phyloP scores from a whole-genome alignment of 2,888 invertebrate species.

The Eupithecia exiguata region DNA sequence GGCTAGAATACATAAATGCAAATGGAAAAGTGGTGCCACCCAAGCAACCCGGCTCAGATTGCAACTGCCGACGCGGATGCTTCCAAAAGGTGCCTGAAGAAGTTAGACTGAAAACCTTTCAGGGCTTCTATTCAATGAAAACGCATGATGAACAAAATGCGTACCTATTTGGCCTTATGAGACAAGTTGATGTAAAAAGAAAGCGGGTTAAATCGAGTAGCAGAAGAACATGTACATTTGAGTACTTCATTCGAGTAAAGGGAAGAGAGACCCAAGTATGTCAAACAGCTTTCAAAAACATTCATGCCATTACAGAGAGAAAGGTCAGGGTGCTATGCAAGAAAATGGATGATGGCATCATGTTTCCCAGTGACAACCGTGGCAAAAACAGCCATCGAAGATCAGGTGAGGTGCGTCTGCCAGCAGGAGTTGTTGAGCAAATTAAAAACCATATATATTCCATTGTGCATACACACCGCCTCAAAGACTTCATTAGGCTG shows the following conservation, averaged over 20 bases:
- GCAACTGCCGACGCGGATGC: conserved; percentile 81
- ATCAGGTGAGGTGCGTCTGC: conserved; percentile 79
- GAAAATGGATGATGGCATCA: conserved; percentile 84
- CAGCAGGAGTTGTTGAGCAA: conserved; percentile 77
- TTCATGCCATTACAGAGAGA: conserved; percentile 83
- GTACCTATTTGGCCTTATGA: conserved; percentile 83
- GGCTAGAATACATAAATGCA: conserved; percentile 82
- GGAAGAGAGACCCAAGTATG: conserved; percentile 84
- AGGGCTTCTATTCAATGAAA: conserved; percentile 83
- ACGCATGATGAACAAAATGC: conserved; percentile 85
- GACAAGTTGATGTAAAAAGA: conserved; percentile 83
- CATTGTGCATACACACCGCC: conserved; percentile 79
- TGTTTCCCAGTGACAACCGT: conserved; percentile 83
- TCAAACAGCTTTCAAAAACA: conserved; percentile 84
- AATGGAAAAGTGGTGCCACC: conserved; percentile 83
- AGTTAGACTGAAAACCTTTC: conserved; percentile 79
- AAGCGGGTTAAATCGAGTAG: conserved; percentile 82
- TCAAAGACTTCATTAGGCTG: conserved; percentile 80
- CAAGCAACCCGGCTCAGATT: conserved; percentile 81
- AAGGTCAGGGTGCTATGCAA: conserved; percentile 83
- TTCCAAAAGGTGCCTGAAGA: conserved; percentile 81
- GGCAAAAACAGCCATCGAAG: conserved; percentile 82
- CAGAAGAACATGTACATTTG: conserved; percentile 82
- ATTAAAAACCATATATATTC: conserved; percentile 83
- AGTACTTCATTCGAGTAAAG: conserved; percentile 82